Base-by-base conservation (phyloP, 2,797 vertebrate species). In the Numenius phaeopus region DNA sequence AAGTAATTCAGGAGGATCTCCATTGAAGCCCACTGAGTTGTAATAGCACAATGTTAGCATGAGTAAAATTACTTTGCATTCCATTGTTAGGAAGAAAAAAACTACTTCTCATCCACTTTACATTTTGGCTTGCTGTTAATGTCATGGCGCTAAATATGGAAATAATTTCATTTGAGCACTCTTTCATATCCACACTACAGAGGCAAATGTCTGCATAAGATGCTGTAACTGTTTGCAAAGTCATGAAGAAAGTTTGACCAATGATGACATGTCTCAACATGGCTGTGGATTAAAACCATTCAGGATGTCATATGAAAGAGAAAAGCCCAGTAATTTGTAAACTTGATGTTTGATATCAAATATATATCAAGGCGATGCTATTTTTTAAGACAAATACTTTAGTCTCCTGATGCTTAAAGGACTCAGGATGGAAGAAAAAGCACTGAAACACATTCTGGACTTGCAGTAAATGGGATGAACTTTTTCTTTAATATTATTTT, bases 401-500 rank as follows among this genome's bases (percentile, higher is more conserved):
- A 84, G 8, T 78, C 7, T 86, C 14, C 9, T 81, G 29, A 21
- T 70, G 37, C 37, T 81, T 78, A 90, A 89, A 90, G 52, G 64
- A 70, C 14, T 69, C 50, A n/a, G 11, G 7, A 58, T 44, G 8
- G 55, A 76, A 6, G 19, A 92, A 89, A 61, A 87, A 20, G 89
- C 64, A 54, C 30, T 30, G 12, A 90, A 75, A 85, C 14, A 78
- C 67, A 91, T 26, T 47, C 62, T 86, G 52, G 20, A 81, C 21
- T 92, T 57, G 27, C 54, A 82, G 64, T 47, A 95, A 83, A 94
- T 52, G 15, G 26, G 42, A 89, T 90, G 92, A 94, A 95, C 32
- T 80, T 94, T 97, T 98, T 96, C 83, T 91, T 96, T 85, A 73
- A 64, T 94, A 77, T 44, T 87, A 55, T 91, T 96, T 95, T 82